Conservation (phyloP, 23 tunicate genomes). For the Oikopleura vanhoeffeni region DNA sequence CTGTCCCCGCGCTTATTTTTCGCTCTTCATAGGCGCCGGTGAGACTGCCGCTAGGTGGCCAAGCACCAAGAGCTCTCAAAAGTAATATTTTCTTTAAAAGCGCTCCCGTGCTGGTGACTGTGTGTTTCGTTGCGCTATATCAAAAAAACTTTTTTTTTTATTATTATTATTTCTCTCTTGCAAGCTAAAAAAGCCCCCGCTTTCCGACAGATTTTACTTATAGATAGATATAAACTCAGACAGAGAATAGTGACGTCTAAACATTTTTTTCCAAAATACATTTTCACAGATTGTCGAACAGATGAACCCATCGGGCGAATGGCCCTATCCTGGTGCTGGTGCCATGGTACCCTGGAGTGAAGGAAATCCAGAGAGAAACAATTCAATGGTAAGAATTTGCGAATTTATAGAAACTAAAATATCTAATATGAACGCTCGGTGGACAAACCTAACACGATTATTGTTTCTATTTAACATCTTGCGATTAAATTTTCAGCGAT, state of each 20-base stretch:
- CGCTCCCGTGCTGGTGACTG: neutral
- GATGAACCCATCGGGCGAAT: neutral
- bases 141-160: neutral
- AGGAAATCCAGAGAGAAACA: neutral
- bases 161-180: too few relatives aligned
- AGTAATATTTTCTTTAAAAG: neutral
- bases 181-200: too few relatives aligned
- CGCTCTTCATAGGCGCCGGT: neutral
- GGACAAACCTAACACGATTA: too few relatives aligned
- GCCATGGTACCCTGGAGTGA: neutral
- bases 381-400: neutral
- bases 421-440: too few relatives aligned
- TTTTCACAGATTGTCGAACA: neutral
- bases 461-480: too few relatives aligned
- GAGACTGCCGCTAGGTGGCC: constrained; percentile 5
- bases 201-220: too few relatives aligned
- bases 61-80: neutral
- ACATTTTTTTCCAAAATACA: neutral
- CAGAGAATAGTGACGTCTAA: too few relatives aligned
- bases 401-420: too few relatives aligned
- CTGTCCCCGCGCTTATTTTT: too few relatives aligned
- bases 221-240: too few relatives aligned
- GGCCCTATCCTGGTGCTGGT: neutral
- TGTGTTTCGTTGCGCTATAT: neutral
- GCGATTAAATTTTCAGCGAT: too few relatives aligned